Percentiles rank a stretch among this genome's conserved stretches.
Evolutionary conservation across 1,140 invertebrate genomes (phyloP).

Genomic region (Drosophila biarmipes): DNA sequence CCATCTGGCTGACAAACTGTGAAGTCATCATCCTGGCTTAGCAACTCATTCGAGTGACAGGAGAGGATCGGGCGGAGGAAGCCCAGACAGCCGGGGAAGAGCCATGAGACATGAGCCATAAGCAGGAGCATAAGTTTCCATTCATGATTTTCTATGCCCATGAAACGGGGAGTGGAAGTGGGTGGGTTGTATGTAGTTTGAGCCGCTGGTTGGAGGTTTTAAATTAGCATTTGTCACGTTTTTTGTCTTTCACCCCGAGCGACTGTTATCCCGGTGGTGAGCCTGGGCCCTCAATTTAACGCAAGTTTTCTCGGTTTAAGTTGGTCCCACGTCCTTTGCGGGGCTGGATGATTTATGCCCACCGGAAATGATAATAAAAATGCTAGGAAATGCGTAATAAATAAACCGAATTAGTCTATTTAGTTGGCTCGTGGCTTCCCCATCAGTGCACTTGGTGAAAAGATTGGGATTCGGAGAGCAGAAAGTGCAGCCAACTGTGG

Average conservation of each 20-base stretch:
- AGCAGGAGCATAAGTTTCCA: conserved; percentile 71
- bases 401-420: conserved; percentile 74
- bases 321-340: conserved; percentile 16
- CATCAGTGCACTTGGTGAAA: conserved; percentile 50
- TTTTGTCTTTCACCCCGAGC: conserved; percentile 52
- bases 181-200: conserved; percentile 42
- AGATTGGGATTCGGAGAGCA: conserved; percentile 2
- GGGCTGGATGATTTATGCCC: conserved; percentile 70
- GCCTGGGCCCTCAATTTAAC: conserved; percentile 61
- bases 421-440: conserved; percentile 44
- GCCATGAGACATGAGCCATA: conserved; percentile 30
- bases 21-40: conserved; percentile 83
- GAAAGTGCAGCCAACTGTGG: conserved; percentile 42
- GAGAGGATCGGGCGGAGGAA: conserved; percentile 16
- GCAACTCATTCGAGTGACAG: conserved; percentile 78
- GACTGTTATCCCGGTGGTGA: conserved; percentile 13
- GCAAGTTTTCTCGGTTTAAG: conserved; percentile 62
- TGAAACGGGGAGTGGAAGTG: conserved; percentile 30
- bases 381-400: conserved; percentile 79
- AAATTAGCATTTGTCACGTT: conserved; percentile 83
- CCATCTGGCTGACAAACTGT: conserved; percentile 81
- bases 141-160: conserved; percentile 64
- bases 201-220: conserved; percentile 65
- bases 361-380: conserved; percentile 82
- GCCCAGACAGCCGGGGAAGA: conserved; percentile 29